A percentile compares a stretch with the other conserved stretches of the same genome.
These are phyloP conservation scores for Hemibagrus guttatus DNA, from an alignment of 2,797 vertebrate species.

Conservation along the genomic window DNA sequence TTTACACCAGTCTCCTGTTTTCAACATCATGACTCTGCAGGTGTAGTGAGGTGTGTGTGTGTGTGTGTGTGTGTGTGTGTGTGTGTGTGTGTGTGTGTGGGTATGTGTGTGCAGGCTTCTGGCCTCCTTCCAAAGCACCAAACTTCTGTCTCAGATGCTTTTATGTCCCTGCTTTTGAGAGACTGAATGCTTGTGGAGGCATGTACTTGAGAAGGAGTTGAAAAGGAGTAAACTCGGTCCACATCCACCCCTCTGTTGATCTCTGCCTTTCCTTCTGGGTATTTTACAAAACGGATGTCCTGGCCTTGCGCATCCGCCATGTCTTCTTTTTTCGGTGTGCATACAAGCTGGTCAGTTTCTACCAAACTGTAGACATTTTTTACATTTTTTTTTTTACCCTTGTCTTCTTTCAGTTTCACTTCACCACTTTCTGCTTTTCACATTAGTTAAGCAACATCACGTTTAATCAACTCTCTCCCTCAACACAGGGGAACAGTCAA, in stretches of 20 bases:
- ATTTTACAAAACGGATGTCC: background rate
- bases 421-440: constrained; percentile 56
- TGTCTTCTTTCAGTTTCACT: constrained; percentile 55
- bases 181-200: constrained; percentile 52
- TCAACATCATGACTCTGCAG: constrained; percentile 47
- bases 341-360: background rate
- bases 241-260: constrained; percentile 8
- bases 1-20: constrained; percentile 62
- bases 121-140: constrained; percentile 46
- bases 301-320: background rate
- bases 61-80: constrained; percentile 28
- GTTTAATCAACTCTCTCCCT: constrained; percentile 62
- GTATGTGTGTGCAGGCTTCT: constrained; percentile 35
- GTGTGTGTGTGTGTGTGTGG: constrained; percentile 29
- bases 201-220: constrained; percentile 42
- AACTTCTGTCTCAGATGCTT: constrained; percentile 40
- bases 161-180: constrained; percentile 34
- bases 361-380: constrained; percentile 12
- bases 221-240: constrained; percentile 69
- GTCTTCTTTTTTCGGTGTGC: background rate
- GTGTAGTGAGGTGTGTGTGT: constrained; percentile 32
- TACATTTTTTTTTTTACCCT: background rate
- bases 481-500: constrained; percentile 50
- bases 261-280: background rate
- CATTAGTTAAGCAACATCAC: constrained; percentile 56